phyloP scores from a whole-genome alignment of 2,888 invertebrate genomes.

The Gasteruption jaculator region DNA sequence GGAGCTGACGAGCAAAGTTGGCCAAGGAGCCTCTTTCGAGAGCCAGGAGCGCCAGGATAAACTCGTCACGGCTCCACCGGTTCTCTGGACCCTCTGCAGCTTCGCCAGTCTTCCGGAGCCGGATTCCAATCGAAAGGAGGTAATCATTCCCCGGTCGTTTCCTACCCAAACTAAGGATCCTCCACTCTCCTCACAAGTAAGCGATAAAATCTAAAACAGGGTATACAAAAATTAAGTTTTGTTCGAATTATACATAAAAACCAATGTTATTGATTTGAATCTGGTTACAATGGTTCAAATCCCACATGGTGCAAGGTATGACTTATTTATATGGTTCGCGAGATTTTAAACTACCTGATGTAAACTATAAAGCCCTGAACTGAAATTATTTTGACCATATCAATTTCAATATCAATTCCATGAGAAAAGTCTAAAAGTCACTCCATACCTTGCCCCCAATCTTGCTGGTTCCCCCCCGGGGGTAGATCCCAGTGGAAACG shows the following conservation, averaged over 20 bases:
- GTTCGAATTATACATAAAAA: no score
- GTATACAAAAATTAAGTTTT: conserved; percentile 10
- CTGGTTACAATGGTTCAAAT: no score
- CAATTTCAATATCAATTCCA: no score
- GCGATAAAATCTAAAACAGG: conserved; percentile 55
- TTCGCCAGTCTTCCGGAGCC: conserved; percentile 66
- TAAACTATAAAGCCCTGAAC: no score
- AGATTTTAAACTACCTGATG: no score
- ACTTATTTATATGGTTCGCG: no score
- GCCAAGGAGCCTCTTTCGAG: conserved; percentile 68
- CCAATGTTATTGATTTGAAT: no score
- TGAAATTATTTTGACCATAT: no score
- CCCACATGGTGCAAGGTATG: no score
- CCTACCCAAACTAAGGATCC: conserved; percentile 72
- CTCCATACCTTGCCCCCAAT: conserved; percentile 56
- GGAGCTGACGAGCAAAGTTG: conserved; percentile 73
- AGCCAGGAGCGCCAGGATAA: conserved; percentile 79
- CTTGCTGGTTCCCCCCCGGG: conserved; percentile 57
- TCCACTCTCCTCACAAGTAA: conserved; percentile 73
- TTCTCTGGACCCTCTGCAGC: conserved; percentile 61
- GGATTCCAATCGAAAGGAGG: conserved; percentile 67
- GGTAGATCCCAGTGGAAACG: conserved; percentile 79
- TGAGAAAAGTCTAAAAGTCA: no score
- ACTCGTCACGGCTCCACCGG: conserved; percentile 66
- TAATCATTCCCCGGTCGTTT: conserved; percentile 70